Evolutionary conservation across 2,797 vertebrate genomes (phyloP).

Genomic region (Echiichthys vipera): DNA sequence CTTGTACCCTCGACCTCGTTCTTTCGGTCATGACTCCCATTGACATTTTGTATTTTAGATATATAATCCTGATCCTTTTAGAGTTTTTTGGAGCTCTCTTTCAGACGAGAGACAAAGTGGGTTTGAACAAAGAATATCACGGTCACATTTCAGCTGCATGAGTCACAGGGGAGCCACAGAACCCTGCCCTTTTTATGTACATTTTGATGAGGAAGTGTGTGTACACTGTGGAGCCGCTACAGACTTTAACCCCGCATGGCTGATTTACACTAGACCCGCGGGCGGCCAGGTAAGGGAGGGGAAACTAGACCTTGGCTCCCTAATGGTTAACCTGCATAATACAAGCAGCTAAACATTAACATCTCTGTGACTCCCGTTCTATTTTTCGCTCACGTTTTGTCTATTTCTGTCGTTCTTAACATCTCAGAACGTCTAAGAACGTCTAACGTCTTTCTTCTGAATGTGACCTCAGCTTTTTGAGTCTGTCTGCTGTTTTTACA

Average conservation of each 20-base stretch:
- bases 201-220: not conserved
- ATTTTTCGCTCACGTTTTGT: not conserved
- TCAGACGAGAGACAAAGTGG: not conserved
- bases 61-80: not conserved
- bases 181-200: not conserved
- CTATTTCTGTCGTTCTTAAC: constrained; percentile 47
- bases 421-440: too few species aligned
- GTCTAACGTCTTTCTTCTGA: constrained; percentile 6
- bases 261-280: not conserved
- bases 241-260: constrained; percentile 38
- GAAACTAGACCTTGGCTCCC: constrained; percentile 51
- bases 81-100: not conserved
- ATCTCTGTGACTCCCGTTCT: constrained; percentile 6
- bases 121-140: not conserved
- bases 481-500: constrained; percentile 6
- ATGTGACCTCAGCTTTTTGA: not conserved
- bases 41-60: too few species aligned
- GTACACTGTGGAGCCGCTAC: not conserved
- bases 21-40: too few species aligned
- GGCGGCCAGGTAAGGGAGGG: not conserved
- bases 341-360: constrained; percentile 70
- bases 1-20: too few species aligned
- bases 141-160: constrained; percentile 2
- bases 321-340: constrained; percentile 64
- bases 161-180: not conserved